Conservation (phyloP, 2,888 invertebrate genomes). For the Leptinotarsa tumamoca region DNA sequence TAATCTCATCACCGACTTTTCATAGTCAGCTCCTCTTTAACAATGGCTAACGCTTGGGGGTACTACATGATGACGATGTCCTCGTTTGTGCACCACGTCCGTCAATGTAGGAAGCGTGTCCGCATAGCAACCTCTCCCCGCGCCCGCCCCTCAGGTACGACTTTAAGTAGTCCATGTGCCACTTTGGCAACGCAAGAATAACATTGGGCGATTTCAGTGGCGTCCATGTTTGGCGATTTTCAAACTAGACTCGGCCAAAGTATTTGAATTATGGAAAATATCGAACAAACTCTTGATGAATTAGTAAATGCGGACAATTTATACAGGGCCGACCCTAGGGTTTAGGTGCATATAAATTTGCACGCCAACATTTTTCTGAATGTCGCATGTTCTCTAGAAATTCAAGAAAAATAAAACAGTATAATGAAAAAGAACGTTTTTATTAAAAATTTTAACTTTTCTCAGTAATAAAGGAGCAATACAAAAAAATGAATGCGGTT, state of each 20-base stretch:
- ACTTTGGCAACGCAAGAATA: conserved; percentile 18
- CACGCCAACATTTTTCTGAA: too few species aligned
- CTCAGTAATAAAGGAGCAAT: too few species aligned
- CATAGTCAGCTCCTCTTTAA: neutral
- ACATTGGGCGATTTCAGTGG: conserved; percentile 15
- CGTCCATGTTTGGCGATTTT: neutral
- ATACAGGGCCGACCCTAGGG: too few species aligned
- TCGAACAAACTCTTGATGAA: too few species aligned
- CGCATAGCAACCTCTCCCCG: conserved; percentile 58
- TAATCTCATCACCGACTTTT: neutral
- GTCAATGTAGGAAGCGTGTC: conserved; percentile 65
- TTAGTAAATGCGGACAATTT: too few species aligned
- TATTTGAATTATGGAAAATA: too few species aligned
- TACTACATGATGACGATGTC: conserved; percentile 22
- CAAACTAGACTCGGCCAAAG: neutral
- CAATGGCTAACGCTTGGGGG: neutral
- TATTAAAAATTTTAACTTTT: too few species aligned
- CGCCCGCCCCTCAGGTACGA: conserved; percentile 38
- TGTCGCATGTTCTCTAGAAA: too few species aligned
- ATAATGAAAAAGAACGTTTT: too few species aligned
- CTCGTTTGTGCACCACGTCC: conserved; percentile 57
- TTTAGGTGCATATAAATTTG: too few species aligned
- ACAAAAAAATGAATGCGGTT: too few species aligned
- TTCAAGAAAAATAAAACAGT: too few species aligned
- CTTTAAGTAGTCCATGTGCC: conserved; percentile 26